Conservation (phyloP, 1,140 invertebrate genomes). For the Acromyrmex heyeri region DNA sequence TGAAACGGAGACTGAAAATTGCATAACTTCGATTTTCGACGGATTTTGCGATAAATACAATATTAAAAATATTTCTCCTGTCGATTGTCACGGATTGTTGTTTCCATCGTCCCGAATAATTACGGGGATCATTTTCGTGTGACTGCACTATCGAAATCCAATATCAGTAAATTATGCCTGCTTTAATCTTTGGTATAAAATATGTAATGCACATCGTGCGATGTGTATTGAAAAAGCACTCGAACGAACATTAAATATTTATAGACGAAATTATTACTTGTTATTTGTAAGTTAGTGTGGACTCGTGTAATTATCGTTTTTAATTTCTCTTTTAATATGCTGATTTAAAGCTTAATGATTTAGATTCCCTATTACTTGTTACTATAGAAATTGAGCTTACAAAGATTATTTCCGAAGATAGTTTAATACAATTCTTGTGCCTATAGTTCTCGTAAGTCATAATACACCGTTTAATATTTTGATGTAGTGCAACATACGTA, state of each 20-base stretch:
- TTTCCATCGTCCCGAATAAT: slow-evolving; percentile 30
- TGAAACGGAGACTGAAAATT: neutral
- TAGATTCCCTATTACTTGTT: neutral
- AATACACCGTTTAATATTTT: neutral
- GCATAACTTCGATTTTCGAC: slow-evolving; percentile 5
- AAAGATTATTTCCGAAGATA: neutral
- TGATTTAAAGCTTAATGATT: neutral
- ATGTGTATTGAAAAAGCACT: neutral
- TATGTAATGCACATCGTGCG: neutral
- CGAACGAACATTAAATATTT: slow-evolving; percentile 17
- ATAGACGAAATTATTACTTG: slow-evolving; percentile 7
- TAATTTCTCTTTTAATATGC: neutral
- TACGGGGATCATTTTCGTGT: slow-evolving; percentile 13
- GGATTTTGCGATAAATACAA: neutral
- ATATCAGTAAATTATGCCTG: slow-evolving; percentile 34
- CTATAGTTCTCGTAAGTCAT: neutral
- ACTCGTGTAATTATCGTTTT: slow-evolving; percentile 2
- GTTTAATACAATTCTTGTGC: neutral
- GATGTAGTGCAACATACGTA: neutral
- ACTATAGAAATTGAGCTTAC: neutral
- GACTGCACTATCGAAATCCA: slow-evolving; percentile 30
- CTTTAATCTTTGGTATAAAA: slow-evolving; percentile 37
- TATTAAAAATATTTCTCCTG: neutral
- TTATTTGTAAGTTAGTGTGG: neutral
- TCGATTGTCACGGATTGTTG: neutral